Base-by-base conservation (phyloP, 2,113 vertebrate genomes). In the Irena cyanogastra region DNA sequence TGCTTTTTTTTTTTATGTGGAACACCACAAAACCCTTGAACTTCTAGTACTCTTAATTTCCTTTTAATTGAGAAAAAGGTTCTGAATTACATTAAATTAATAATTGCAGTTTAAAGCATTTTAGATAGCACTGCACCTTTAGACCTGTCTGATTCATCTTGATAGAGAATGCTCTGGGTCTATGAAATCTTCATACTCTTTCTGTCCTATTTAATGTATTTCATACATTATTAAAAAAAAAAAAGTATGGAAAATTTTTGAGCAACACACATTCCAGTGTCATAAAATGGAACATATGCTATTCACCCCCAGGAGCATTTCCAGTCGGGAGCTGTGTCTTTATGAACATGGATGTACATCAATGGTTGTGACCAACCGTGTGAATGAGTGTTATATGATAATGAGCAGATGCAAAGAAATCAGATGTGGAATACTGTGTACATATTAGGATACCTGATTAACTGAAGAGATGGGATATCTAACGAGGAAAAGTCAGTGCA, bases 61-160 rank as follows among this genome's bases (percentile, higher is more conserved):
- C 31, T 96, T 33, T 93, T 88, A 77, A 82, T 93, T 96, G 81
- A 93, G 81, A 87, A 91, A 92, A 97, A 96, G 61, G 28, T n/a
- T 95, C 88, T 72, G 80, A 90, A 88, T 95, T 89, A 87, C 78
- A 85, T 95, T 88, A 90, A 95, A 80, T 88, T 91, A 83, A 18
- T n/a, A 92, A 93, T 94, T 97, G 21, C 49, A 93, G 35, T 95
- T 85, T 35, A 81, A 75, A 93, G 39, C 65, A 44, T 56, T 95
- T 92, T 89, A 94, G 90, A 61, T 92, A 64, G 60, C 39, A 53
- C 21, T 72, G 37, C 21, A 79, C 13, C 22, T 85, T 83, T 70
- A 85, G 26, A 69, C 10, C 22, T 64, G 11, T 16, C 49, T 83
- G 33, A 37, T 59, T 69, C 15, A 2, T 61, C 13, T 39, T 65